A percentile compares a stretch with the other conserved stretches of the same genome.
phyloP scores from a whole-genome alignment of 2,113 vertebrate genomes.

The Callipepla californica region DNA sequence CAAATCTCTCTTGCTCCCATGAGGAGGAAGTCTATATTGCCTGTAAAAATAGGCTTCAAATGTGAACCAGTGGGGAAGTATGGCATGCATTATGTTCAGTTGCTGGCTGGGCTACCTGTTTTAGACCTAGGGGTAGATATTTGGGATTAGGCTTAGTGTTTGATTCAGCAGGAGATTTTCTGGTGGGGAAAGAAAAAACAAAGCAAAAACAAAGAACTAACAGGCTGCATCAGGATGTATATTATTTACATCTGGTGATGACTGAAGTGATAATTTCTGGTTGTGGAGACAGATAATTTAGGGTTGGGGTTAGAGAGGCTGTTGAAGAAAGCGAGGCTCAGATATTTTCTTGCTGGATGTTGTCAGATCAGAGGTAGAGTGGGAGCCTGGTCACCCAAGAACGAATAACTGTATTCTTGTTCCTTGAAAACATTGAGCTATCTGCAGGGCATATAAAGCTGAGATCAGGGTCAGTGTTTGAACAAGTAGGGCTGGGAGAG shows the following conservation, averaged over 20 bases:
- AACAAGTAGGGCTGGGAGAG: background rate
- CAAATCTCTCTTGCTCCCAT: background rate
- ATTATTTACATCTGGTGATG: background rate
- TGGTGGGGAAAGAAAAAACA: background rate
- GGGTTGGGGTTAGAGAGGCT: rapidly evolving
- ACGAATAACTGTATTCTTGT: background rate
- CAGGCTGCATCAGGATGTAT: background rate
- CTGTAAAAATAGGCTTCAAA: background rate
- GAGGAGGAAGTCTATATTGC: background rate
- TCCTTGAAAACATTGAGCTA: background rate
- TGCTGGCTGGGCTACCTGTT: background rate
- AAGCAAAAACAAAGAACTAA: background rate
- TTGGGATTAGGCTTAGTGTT: background rate
- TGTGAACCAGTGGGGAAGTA: background rate
- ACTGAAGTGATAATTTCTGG: background rate
- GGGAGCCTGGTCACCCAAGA: background rate
- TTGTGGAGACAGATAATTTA: background rate
- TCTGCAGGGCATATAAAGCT: background rate
- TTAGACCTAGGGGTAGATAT: background rate
- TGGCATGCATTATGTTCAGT: rapidly evolving
- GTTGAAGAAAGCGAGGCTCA: background rate
- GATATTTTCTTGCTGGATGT: background rate
- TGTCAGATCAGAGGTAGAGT: background rate
- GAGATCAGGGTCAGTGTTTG: background rate
- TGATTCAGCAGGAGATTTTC: background rate